These are phyloP conservation scores for Ectemnius cavifrons DNA, from an alignment of 2,888 invertebrate species.

Conservation along the genomic window DNA sequence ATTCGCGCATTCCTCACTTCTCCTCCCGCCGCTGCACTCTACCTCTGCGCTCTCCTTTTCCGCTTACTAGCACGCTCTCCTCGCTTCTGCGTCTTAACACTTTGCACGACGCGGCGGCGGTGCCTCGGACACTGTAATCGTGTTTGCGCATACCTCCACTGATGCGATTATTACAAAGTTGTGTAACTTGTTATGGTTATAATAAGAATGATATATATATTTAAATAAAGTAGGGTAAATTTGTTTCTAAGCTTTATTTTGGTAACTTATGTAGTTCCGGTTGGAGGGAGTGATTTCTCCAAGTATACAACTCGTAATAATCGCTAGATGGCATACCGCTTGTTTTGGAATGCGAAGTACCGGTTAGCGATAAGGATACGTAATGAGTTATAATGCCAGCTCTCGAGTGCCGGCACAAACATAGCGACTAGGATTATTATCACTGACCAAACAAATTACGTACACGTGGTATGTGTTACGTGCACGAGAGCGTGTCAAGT, in stretches of 20 bases:
- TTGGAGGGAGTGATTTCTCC: no score
- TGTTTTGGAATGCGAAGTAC: constrained; percentile 47
- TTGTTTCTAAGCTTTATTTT: no score
- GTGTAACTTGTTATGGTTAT: no score
- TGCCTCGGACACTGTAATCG: no score
- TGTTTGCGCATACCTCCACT: no score
- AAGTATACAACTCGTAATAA: no score
- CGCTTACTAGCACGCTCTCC: neutral
- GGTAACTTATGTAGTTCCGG: no score
- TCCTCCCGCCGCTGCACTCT: neutral
- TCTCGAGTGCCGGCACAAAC: constrained; percentile 47
- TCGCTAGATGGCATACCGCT: neutral
- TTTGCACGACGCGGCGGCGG: no score
- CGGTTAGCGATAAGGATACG: constrained; percentile 47
- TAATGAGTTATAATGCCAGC: constrained; percentile 48
- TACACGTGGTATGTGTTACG: neutral
- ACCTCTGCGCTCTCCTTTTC: constrained; percentile 6
- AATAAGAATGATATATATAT: no score
- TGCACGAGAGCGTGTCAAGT: neutral
- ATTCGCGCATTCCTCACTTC: constrained; percentile 46
- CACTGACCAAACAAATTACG: constrained; percentile 53
- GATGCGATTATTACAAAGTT: no score
- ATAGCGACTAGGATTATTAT: constrained; percentile 44
- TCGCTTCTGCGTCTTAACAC: no score
- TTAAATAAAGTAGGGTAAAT: no score